Conservation (phyloP, 1,140 invertebrate genomes). For the Choristoneura fumiferana region DNA sequence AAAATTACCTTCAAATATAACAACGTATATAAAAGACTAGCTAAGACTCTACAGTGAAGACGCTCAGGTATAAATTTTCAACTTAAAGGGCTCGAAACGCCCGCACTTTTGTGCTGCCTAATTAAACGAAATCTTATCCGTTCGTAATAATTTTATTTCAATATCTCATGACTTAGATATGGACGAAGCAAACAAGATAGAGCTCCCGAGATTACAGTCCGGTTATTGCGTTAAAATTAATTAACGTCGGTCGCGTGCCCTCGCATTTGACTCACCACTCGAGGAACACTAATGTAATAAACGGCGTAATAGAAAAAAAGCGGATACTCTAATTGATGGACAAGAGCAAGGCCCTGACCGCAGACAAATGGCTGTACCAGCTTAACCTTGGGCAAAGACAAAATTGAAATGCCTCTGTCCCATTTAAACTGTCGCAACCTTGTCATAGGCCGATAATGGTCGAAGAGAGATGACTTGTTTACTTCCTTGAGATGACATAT, state of each 20-base stretch:
- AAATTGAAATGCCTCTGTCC: constrained; percentile 25
- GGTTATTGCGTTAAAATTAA: constrained; percentile 53
- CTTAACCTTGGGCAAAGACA: constrained; percentile 28
- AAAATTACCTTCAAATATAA: too few relatives aligned
- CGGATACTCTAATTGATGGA: constrained; percentile 70
- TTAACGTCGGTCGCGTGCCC: constrained; percentile 55
- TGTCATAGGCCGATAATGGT: constrained; percentile 29
- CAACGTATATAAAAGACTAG: too few relatives aligned
- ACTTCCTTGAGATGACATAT: constrained; percentile 32
- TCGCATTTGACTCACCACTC: constrained; percentile 58
- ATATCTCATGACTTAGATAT: too few relatives aligned
- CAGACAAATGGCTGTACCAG: constrained; percentile 17
- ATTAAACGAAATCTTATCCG: too few relatives aligned
- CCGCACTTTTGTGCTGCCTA: too few relatives aligned
- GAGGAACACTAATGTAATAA: constrained; percentile 67
- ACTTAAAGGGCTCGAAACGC: too few relatives aligned
- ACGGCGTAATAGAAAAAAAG: constrained; percentile 65
- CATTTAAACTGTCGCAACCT: constrained; percentile 27
- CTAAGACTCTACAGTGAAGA: too few relatives aligned
- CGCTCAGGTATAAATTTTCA: too few relatives aligned
- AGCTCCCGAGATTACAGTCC: constrained; percentile 32
- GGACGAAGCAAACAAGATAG: too few relatives aligned
- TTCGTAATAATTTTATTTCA: too few relatives aligned
- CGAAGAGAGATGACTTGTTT: constrained; percentile 21
- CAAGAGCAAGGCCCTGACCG: constrained; percentile 56